These are phyloP conservation scores for Corvus moneduloides DNA, from an alignment of 2,113 vertebrate genomes.

Conservation along the genomic window DNA sequence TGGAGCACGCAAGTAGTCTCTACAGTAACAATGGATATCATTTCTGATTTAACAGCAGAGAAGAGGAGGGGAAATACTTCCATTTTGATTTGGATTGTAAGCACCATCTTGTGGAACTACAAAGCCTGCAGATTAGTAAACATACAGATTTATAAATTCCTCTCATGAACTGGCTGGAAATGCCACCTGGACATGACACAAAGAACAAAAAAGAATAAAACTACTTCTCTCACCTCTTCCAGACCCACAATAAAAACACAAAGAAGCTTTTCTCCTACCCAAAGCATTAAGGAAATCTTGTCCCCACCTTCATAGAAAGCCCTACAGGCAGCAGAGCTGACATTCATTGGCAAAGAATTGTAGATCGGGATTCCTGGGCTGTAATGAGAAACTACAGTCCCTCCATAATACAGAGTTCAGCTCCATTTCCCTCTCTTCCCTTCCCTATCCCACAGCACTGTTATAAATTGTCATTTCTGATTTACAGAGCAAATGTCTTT, in stretches of 20 bases:
- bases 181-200: neutral
- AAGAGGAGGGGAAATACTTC: neutral
- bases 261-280: neutral
- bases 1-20: neutral
- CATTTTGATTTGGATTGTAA: slow-evolving; percentile 41
- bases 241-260: neutral
- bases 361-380: neutral
- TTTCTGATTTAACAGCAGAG: neutral
- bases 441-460: neutral
- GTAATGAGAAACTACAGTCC: neutral
- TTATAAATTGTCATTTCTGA: neutral
- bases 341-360: neutral
- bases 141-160: neutral
- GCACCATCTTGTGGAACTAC: slow-evolving; percentile 36
- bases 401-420: neutral
- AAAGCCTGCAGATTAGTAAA: neutral
- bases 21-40: neutral
- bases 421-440: neutral
- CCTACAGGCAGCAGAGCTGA: neutral
- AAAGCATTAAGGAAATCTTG: neutral
- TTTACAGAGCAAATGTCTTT: neutral
- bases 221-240: neutral
- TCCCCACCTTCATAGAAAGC: neutral
- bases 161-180: neutral
- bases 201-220: neutral